Conservation (phyloP, 2,888 invertebrate species). For the Limnephilus lunatus region DNA sequence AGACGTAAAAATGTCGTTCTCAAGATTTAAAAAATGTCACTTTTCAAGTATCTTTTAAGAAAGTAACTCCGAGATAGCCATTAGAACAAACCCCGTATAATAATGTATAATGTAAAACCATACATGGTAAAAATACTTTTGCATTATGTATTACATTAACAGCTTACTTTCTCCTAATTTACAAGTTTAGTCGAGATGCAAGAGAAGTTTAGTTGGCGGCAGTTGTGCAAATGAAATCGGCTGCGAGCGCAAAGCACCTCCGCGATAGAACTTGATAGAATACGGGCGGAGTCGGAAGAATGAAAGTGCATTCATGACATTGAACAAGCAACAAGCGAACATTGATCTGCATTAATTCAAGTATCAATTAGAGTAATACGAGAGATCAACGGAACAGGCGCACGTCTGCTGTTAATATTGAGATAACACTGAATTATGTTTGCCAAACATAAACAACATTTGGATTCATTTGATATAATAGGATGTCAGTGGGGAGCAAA, state of each 20-base stretch:
- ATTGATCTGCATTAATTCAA: conserved; percentile 43
- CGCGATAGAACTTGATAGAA: not conserved
- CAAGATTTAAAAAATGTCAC: not conserved
- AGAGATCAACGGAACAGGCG: conserved; percentile 25
- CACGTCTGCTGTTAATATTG: not conserved
- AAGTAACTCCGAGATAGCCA: not conserved
- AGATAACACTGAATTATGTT: conserved; percentile 22
- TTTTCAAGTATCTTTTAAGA: not conserved
- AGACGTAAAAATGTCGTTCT: not conserved
- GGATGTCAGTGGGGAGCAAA: not conserved
- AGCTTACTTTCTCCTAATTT: conserved; percentile 37
- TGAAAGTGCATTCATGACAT: conserved; percentile 50
- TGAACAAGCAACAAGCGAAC: conserved; percentile 35
- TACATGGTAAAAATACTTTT: conserved; percentile 13
- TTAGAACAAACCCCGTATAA: not conserved
- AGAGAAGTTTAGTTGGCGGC: not conserved
- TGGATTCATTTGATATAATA: not conserved
- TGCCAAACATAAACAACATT: conserved; percentile 21
- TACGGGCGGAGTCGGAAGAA: conserved; percentile 20
- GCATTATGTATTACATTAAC: conserved; percentile 19
- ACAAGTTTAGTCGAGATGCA: conserved; percentile 16
- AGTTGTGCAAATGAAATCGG: conserved; percentile 36
- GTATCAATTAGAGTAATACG: conserved; percentile 38
- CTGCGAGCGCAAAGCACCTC: not conserved
- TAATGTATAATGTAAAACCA: conserved; percentile 2